Evolutionary conservation across 2,113 vertebrate species (phyloP), one percentile per base, ranked within the genome.

Genomic region (Corapipo altera): DNA sequence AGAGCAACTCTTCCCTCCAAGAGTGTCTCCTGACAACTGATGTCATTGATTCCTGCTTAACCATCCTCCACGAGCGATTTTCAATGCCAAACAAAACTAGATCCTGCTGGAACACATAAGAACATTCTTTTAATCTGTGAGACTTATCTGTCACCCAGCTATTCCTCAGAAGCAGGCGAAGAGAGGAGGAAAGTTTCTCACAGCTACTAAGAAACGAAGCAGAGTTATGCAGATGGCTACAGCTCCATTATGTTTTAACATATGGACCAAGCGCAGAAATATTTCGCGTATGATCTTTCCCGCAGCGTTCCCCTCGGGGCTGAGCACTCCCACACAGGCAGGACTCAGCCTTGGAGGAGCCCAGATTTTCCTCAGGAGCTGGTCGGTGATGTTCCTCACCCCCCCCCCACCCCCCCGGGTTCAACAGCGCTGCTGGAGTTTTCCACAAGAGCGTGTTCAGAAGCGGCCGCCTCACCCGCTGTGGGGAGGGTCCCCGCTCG

Each of bases 51-150:
- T 88, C 69, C 71, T 43, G 39, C 66, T 88, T 28, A 58, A 82
- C 52, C 52, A 79, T 57, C 64, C 77, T 85, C 54, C 64, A 24
- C 4, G 18, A 79, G 43, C 59, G 12, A 46, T n/a, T 74, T 41
- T 21, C 66, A 73, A 51, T 12, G 82, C 88, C 85, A 90, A 93
- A 88, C 67, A 79, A 91, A 96, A 88, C 82, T 27, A 79, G 58
- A 73, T 52, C 44, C 74, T 54, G 62, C 73, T 51, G 77, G 64
- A 94, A 88, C 72, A 91, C 73, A 85, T 33, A 76, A 37, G 32
- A 91, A 81, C 92, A 91, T 92, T 94, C 64, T 65, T 90, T 48
- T 46, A 62, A 65, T 41, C 65, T 37, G 41, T 2, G 6, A 81
- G 69, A 73, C 52, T 66, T n/a, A 39, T 80, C 86, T 78, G 49